Percentiles rank a stretch among this genome's conserved stretches.
phyloP scores from a whole-genome alignment of 1,140 invertebrate species.

The Epicauta chinensis region DNA sequence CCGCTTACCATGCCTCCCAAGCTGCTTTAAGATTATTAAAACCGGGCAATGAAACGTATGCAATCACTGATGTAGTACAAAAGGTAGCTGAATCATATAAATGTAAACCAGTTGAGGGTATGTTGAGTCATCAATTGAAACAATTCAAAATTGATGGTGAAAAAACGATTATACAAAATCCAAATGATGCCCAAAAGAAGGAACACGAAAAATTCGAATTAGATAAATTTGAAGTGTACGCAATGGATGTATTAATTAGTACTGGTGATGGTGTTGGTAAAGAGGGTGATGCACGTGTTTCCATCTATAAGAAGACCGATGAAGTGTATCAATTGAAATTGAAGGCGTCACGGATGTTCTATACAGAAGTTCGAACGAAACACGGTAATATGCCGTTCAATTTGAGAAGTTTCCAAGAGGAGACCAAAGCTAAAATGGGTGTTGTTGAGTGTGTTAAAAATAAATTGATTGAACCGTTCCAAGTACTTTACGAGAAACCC shows the following conservation, averaged over 20 bases:
- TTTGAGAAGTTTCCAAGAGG: constrained; percentile 87
- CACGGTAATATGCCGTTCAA: constrained; percentile 94
- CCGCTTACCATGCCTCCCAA: constrained; percentile 92
- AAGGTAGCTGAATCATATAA: constrained; percentile 89
- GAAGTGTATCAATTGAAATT: constrained; percentile 95
- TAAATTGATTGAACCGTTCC: constrained; percentile 96
- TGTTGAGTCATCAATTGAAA: constrained; percentile 96
- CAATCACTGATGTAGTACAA: constrained; percentile 88
- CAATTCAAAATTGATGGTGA: constrained; percentile 97
- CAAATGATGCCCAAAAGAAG: constrained; percentile 93
- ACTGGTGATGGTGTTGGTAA: constrained; percentile 82
- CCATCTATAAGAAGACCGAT: constrained; percentile 98
- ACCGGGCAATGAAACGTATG: constrained; percentile 75
- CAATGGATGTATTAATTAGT: constrained; percentile 94
- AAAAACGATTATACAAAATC: constrained; percentile 98
- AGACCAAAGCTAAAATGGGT: constrained; percentile 95
- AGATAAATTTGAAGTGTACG: constrained; percentile 97
- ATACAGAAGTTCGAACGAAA: constrained; percentile 88
- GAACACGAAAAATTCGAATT: constrained; percentile 97
- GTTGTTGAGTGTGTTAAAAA: constrained; percentile 97
- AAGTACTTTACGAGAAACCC: constrained; percentile 65
- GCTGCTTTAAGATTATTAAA: constrained; percentile 88
- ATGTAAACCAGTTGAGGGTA: constrained; percentile 97
- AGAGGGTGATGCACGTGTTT: constrained; percentile 90
- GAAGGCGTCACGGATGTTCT: constrained; percentile 93